Conservation (phyloP, 2,113 vertebrate genomes). For the Amphiprion percula region DNA sequence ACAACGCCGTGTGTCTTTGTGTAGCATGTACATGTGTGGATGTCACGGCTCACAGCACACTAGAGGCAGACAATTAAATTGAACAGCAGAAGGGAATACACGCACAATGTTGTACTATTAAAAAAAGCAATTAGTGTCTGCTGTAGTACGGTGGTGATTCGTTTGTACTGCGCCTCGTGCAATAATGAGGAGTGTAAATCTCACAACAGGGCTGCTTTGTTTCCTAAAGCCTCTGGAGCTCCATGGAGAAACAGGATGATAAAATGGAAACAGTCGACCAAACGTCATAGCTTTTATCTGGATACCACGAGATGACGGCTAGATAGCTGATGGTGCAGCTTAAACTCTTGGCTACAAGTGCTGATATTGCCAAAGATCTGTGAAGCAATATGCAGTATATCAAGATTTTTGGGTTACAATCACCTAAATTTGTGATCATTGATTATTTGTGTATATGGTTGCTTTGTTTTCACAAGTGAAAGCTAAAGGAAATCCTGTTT, state of each 20-base stretch:
- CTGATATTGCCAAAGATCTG: no score
- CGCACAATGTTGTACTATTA: constrained; percentile 48
- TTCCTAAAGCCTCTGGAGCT: constrained; percentile 25
- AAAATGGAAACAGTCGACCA: neutral
- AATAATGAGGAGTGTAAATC: constrained; percentile 50
- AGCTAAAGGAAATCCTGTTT: no score
- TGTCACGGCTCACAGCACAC: constrained; percentile 37
- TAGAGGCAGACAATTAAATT: constrained; percentile 60
- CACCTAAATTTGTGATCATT: no score
- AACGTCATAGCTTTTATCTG: neutral
- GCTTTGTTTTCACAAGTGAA: no score
- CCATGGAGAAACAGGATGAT: neutral
- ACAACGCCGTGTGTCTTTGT: constrained; percentile 14
- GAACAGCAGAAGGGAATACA: constrained; percentile 52
- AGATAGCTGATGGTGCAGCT: no score
- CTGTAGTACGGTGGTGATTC: constrained; percentile 8
- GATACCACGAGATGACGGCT: no score
- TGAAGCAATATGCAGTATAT: no score
- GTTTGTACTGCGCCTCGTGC: constrained; percentile 9
- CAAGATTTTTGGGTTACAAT: no score
- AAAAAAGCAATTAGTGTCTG: constrained; percentile 63
- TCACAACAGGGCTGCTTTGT: constrained; percentile 18
- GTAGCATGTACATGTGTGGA: neutral
- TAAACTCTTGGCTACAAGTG: no score
- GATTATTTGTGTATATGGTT: no score